Evolutionary conservation across 2,797 vertebrate species (phyloP).

Genomic region (Urophycis tenuis): DNA sequence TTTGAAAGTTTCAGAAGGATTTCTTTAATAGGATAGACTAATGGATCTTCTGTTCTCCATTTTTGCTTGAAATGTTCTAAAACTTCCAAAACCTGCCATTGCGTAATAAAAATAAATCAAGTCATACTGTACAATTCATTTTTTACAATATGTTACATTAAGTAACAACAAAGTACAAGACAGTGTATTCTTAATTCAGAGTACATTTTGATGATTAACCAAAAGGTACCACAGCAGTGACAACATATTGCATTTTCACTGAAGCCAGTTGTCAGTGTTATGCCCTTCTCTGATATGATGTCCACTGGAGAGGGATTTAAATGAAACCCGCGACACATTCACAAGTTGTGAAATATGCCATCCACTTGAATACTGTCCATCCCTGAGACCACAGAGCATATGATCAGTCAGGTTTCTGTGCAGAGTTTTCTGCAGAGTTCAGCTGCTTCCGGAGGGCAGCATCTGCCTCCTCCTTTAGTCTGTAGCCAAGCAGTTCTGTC

Average conservation of each 20-base stretch:
- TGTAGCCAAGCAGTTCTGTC: slow-evolving; percentile 84
- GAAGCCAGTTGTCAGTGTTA: neutral
- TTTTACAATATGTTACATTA: neutral
- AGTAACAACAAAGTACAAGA: neutral
- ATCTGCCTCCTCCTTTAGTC: slow-evolving; percentile 52
- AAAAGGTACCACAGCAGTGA: neutral
- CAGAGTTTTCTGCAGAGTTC: slow-evolving; percentile 33
- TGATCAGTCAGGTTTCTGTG: slow-evolving; percentile 42
- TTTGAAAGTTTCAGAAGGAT: too few relatives aligned
- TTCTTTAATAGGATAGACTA: too few relatives aligned
- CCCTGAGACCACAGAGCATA: neutral
- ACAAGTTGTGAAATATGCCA: neutral
- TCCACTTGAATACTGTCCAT: slow-evolving; percentile 17
- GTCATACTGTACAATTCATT: neutral
- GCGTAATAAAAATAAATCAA: neutral
- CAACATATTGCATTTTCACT: neutral
- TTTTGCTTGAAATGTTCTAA: neutral
- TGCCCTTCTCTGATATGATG: neutral
- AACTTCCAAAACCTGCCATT: too few relatives aligned
- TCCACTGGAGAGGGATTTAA: neutral
- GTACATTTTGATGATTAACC: neutral
- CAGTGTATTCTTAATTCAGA: neutral
- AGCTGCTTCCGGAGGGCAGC: slow-evolving; percentile 20
- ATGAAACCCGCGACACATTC: neutral
- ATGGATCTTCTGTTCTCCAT: neutral